A percentile compares a stretch with the other conserved stretches of the same genome.
Evolutionary conservation across 1,140 invertebrate genomes (phyloP).

Genomic region (Zaprionus inermis): DNA sequence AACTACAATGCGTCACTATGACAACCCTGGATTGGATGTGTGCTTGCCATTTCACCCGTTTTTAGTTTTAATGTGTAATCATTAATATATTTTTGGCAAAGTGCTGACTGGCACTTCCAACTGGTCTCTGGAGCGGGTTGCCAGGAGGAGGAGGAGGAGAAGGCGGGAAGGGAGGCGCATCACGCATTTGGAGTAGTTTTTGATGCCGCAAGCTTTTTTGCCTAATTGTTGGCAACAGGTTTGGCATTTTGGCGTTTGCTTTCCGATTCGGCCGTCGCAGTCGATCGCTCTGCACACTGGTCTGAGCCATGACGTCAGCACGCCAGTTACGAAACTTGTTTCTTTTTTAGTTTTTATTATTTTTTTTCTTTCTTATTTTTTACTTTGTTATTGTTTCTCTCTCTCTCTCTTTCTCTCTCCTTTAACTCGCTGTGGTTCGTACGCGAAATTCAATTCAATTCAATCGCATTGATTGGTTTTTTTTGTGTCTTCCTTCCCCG

Average conservation of each 20-base stretch:
- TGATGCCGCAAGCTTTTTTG: slow-evolving; percentile 67
- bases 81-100: slow-evolving; percentile 79
- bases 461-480: slow-evolving; percentile 64
- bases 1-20: not conserved
- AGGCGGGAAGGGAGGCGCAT: slow-evolving; percentile 8
- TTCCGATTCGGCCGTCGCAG: slow-evolving; percentile 56
- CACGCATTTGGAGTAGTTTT: slow-evolving; percentile 66
- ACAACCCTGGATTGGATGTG: slow-evolving; percentile 20
- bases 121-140: slow-evolving; percentile 14
- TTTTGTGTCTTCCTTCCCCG: slow-evolving; percentile 44
- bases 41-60: slow-evolving; percentile 50
- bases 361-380: slow-evolving; percentile 39
- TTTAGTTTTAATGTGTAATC: slow-evolving; percentile 71
- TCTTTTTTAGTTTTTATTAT: slow-evolving; percentile 63
- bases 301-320: slow-evolving; percentile 75
- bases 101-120: slow-evolving; percentile 46
- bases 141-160: too few species aligned
- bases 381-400: slow-evolving; percentile 45
- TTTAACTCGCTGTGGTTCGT: slow-evolving; percentile 47
- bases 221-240: slow-evolving; percentile 79
- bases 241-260: slow-evolving; percentile 62
- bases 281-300: slow-evolving; percentile 19
- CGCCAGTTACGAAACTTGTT: slow-evolving; percentile 83
- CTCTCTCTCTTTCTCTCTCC: slow-evolving; percentile 13
- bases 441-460: slow-evolving; percentile 78